Evolutionary conservation across 2,888 invertebrate genomes (phyloP), one percentile per base, ranked within the genome.

Genomic region (Ctenicera cuprea): DNA sequence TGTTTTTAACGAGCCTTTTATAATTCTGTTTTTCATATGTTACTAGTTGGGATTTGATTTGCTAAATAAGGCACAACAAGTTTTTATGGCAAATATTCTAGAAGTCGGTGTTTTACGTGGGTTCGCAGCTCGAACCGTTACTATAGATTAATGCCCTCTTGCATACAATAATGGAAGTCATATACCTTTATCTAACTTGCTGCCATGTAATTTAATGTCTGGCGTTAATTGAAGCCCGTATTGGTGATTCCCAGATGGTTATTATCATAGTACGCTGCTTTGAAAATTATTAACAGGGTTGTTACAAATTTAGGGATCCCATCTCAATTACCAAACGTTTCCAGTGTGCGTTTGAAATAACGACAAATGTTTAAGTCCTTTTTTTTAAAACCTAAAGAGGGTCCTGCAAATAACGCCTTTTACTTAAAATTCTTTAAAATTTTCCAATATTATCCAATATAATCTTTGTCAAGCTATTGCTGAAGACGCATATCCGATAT

Each of bases 41-140:
- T 22, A 12, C 18, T 20, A 8, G 18, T 11, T 50, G 50, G 20
- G 18, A 18, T 22, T 20, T 11, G 20, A 12, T 50, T 50, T 9
- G 7, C 50, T 50, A 50, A 50, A 50, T 50, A 50, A 50, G 50
- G 50, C 50, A 50, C 50, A 22, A 20, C 50, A 22, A 50, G 22
- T 50, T 45, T 50, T 50, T 50, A 12, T 50, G 18, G 50, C 50
- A 20, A 50, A 50, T 20, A 50, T 50, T 50, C 50, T 50, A 22
- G 20, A 50, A 50, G 50, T 50, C 50, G 8, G 1, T 50, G 50
- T 22, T 50, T 50, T 50, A 22, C 50, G 50, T 50, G 50, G 50
- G 50, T 50, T 50, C 20, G 50, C 22, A 50, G 50, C 18, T 50
- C 12, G 18, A 22, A 50, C 50, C 50, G 50, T 50, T 50, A 50